Evolutionary conservation across 2,113 vertebrate genomes (phyloP).

Genomic region (Rhea americana): DNA sequence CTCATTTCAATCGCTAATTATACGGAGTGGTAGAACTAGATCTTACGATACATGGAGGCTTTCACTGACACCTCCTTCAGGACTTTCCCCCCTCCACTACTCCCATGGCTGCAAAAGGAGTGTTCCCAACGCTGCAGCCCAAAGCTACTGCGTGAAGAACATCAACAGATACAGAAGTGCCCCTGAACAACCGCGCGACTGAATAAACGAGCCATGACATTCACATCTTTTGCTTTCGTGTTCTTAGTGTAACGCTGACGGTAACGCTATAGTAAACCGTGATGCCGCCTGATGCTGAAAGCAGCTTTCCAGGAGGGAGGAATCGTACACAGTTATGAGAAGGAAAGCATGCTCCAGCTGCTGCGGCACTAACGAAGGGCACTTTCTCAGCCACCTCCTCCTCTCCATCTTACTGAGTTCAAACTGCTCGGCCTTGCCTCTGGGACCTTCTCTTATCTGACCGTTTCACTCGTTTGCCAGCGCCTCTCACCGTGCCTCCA

Average conservation of each 20-base stretch:
- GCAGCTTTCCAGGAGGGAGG: not conserved
- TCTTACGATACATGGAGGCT: slow-evolving; percentile 5
- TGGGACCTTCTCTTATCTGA: not conserved
- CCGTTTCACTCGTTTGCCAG: not conserved
- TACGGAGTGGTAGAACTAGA: slow-evolving; percentile 6
- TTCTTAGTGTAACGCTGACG: slow-evolving; percentile 12
- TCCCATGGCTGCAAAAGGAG: not conserved
- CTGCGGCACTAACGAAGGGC: not conserved
- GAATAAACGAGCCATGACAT: slow-evolving; percentile 42
- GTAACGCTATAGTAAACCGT: slow-evolving; percentile 1
- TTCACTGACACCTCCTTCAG: not conserved
- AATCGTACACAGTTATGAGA: not conserved
- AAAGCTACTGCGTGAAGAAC: not conserved
- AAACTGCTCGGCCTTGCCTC: not conserved
- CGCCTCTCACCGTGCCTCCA: not conserved
- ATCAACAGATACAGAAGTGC: slow-evolving; percentile 1
- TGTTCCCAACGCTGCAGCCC: not conserved
- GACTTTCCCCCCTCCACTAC: not conserved
- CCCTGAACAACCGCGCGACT: not conserved
- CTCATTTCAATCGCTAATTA: slow-evolving; percentile 33
- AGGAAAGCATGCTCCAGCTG: accelerated
- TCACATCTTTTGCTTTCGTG: not conserved
- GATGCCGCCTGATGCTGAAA: not conserved
- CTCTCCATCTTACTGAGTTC: not conserved
- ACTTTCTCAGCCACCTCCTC: not conserved